A percentile compares a stretch with the other conserved stretches of the same genome.
Evolutionary conservation across 2,888 invertebrate genomes (phyloP).

Genomic region (Phorcus lineatus): DNA sequence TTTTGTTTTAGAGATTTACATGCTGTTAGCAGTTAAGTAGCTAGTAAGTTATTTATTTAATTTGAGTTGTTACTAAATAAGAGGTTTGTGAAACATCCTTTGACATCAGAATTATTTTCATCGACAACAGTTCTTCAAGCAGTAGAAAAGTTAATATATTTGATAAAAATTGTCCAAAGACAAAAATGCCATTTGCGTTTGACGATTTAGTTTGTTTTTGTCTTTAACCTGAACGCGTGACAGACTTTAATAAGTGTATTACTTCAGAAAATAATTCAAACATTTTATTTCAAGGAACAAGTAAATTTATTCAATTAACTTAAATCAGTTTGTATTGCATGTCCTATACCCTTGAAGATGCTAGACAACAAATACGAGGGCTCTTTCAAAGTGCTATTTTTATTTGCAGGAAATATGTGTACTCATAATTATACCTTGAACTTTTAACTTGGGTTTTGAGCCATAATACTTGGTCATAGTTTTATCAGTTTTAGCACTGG

Average conservation of each 20-base stretch:
- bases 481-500: too few relatives aligned
- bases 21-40: too few relatives aligned
- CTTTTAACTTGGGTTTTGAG: not conserved
- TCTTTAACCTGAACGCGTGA: not conserved
- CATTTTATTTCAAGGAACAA: too few relatives aligned
- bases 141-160: not conserved
- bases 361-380: not conserved
- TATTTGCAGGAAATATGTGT: not conserved
- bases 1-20: too few relatives aligned
- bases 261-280: not conserved
- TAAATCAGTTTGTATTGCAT: not conserved
- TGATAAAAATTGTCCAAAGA: not conserved
- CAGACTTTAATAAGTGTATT: not conserved
- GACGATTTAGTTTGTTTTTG: not conserved
- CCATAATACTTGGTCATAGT: not conserved
- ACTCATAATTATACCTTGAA: conserved; percentile 10
- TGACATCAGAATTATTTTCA: not conserved
- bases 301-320: too few relatives aligned
- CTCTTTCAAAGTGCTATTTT: conserved; percentile 7
- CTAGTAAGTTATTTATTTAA: too few relatives aligned
- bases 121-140: not conserved
- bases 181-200: not conserved
- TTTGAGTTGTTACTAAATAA: too few relatives aligned
- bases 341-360: not conserved
- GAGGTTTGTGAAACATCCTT: too few relatives aligned